These are phyloP conservation scores for Heliconius hewitsoni DNA, from an alignment of 1,140 invertebrate species.

Conservation along the genomic window DNA sequence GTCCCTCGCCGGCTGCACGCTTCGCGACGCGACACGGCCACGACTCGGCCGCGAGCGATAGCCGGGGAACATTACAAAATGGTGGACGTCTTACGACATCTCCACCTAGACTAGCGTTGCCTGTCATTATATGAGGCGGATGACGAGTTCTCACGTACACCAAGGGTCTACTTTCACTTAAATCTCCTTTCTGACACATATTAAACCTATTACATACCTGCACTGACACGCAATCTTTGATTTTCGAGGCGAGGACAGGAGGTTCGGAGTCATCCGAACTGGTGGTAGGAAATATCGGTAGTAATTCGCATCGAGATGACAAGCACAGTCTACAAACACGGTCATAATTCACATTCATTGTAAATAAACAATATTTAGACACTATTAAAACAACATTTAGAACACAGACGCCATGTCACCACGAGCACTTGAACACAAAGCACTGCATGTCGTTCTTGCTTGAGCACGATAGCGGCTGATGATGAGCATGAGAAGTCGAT, in stretches of 20 bases:
- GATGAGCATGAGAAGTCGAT: slow-evolving; percentile 80
- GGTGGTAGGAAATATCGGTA: slow-evolving; percentile 81
- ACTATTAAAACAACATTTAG: slow-evolving; percentile 62
- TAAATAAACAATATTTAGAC: slow-evolving; percentile 73
- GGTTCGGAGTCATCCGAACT: slow-evolving; percentile 81
- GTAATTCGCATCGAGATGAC: slow-evolving; percentile 80
- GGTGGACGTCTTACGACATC: slow-evolving; percentile 82
- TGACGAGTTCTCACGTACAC: slow-evolving; percentile 79
- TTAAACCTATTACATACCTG: slow-evolving; percentile 80
- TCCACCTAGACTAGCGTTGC: slow-evolving; percentile 75
- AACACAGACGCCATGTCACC: slow-evolving; percentile 79
- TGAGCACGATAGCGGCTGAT: slow-evolving; percentile 79
- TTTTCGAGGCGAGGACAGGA: slow-evolving; percentile 82
- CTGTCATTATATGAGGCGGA: slow-evolving; percentile 77
- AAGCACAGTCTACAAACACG: slow-evolving; percentile 85
- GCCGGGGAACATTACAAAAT: slow-evolving; percentile 80
- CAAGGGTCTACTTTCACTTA: slow-evolving; percentile 79
- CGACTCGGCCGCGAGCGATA: slow-evolving; percentile 76
- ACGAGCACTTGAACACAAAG: slow-evolving; percentile 80
- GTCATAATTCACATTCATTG: slow-evolving; percentile 79
- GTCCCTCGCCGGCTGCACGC: slow-evolving; percentile 71
- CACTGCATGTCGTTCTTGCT: slow-evolving; percentile 77
- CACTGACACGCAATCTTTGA: slow-evolving; percentile 83
- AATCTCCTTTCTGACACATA: slow-evolving; percentile 60
- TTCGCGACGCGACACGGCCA: slow-evolving; percentile 75